Evolutionary conservation across 2,888 invertebrate genomes (phyloP).

Genomic region (Diadegma fenestrale): DNA sequence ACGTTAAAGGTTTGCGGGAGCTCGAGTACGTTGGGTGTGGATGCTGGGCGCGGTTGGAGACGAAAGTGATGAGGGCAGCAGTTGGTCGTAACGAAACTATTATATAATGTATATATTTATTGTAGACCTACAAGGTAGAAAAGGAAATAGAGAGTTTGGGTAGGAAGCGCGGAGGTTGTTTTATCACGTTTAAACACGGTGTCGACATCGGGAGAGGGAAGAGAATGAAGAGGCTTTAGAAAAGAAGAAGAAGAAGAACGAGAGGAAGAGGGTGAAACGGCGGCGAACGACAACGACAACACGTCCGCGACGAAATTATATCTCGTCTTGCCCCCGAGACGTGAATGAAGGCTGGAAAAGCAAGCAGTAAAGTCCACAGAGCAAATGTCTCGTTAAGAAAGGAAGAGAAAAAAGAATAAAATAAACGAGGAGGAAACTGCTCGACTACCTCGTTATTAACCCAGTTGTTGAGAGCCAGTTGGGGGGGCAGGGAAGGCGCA

Average conservation of each 20-base stretch:
- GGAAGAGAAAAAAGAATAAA: slow-evolving; percentile 9
- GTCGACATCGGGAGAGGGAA: slow-evolving; percentile 54
- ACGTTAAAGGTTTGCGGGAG: background rate
- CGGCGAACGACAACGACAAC: slow-evolving; percentile 43
- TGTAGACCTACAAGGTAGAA: background rate
- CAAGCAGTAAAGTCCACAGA: slow-evolving; percentile 29
- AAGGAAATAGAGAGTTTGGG: slow-evolving; percentile 12
- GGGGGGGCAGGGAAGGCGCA: slow-evolving; percentile 27
- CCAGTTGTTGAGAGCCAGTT: slow-evolving; percentile 43
- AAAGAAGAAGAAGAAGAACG: slow-evolving; percentile 29
- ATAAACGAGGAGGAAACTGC: slow-evolving; percentile 12
- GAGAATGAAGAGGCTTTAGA: background rate
- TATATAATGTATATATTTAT: background rate
- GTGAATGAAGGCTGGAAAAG: slow-evolving; percentile 46
- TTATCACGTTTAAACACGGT: slow-evolving; percentile 60
- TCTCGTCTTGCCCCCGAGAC: slow-evolving; percentile 38
- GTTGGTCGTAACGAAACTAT: slow-evolving; percentile 20
- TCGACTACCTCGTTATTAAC: slow-evolving; percentile 67
- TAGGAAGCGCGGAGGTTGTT: slow-evolving; percentile 34
- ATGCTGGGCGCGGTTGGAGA: background rate
- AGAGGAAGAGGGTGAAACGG: slow-evolving; percentile 3
- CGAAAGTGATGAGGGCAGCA: background rate
- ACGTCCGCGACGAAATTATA: slow-evolving; percentile 60
- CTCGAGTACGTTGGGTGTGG: background rate
- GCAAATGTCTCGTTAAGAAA: slow-evolving; percentile 39